phyloP scores from a whole-genome alignment of 2,797 vertebrate genomes.

The Heterohyrax brucei region DNA sequence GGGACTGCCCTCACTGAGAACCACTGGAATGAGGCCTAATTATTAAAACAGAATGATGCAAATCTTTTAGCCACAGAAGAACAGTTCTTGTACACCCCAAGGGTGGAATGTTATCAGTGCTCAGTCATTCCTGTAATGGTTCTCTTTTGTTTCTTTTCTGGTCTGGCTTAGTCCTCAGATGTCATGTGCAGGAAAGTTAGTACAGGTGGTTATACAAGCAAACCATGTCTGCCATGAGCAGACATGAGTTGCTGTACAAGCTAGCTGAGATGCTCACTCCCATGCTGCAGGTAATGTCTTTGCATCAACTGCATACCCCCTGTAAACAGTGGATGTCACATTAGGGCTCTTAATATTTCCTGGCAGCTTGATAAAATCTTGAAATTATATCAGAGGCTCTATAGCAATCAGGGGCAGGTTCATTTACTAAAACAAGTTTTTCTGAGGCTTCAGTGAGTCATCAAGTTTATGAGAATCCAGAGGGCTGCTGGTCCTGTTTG shows the following conservation, averaged over 20 bases:
- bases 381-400: neutral
- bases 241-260: rapidly evolving
- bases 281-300: rapidly evolving
- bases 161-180: neutral
- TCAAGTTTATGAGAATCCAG: neutral
- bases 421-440: neutral
- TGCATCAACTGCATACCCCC: rapidly evolving
- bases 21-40: neutral
- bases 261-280: neutral
- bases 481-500: neutral
- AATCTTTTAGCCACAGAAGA: neutral
- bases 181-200: rapidly evolving
- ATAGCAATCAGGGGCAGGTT: neutral
- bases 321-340: neutral
- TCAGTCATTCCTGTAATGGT: neutral
- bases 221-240: rapidly evolving
- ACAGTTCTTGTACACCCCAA: neutral
- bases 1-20: neutral
- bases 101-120: neutral
- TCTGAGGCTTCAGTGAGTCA: neutral
- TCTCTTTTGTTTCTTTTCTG: neutral
- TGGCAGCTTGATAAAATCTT: neutral
- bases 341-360: neutral
- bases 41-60: too few species aligned
- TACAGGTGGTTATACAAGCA: rapidly evolving